These are phyloP conservation scores for Holothuria glaberrima DNA, from an alignment of 35 echinoderm and acorn worm species.

Conservation along the genomic window DNA sequence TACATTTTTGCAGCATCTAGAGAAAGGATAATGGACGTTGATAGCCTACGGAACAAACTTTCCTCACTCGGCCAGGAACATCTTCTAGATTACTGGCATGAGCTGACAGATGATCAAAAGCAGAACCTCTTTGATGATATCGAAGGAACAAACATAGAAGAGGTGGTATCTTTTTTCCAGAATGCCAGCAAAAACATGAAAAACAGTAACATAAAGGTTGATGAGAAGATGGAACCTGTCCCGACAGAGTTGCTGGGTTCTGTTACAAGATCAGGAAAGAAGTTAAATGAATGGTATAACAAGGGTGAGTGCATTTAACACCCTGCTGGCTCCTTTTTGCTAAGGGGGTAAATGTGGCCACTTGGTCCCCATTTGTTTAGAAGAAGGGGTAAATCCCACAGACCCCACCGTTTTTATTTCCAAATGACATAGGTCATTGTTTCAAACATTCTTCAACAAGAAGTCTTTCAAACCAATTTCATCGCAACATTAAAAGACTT, in stretches of 20 bases:
- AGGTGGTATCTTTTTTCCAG: constrained; percentile 75
- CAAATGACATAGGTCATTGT: background rate
- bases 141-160: constrained; percentile 76
- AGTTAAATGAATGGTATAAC: constrained; percentile 82
- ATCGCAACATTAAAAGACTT: no score
- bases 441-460: background rate
- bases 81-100: constrained; percentile 87
- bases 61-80: constrained; percentile 83
- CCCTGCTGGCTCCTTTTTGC: no score
- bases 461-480: no score
- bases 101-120: constrained; percentile 66
- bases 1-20: background rate
- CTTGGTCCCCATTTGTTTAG: no score
- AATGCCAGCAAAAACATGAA: constrained; percentile 61
- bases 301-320: constrained; percentile 61
- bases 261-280: constrained; percentile 84
- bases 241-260: constrained; percentile 88
- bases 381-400: no score
- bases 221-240: constrained; percentile 94
- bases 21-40: constrained; percentile 75
- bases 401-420: no score
- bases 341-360: no score
- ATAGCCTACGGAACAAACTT: constrained; percentile 64
- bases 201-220: constrained; percentile 65
- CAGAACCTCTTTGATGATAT: constrained; percentile 77